Evolutionary conservation across 2,797 vertebrate genomes (phyloP), one percentile per base, ranked within the genome.

Genomic region (Myoxocephalus aenaeus): DNA sequence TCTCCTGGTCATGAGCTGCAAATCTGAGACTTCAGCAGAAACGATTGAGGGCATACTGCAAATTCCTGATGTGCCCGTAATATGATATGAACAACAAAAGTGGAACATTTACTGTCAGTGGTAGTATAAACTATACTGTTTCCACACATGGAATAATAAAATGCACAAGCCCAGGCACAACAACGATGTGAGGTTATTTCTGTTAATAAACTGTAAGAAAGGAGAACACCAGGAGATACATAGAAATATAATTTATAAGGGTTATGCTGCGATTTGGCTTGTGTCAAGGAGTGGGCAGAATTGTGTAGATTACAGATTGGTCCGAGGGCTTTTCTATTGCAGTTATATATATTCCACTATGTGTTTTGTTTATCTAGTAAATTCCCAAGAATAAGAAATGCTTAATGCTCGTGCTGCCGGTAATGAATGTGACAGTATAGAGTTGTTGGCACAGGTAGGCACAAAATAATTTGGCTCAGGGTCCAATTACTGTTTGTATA

Each of bases 1-100:
- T 88, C 61, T 86, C 69, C 51, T 48, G 70, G 70, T 89, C 76
- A 90, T 86, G 81, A 82, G 80, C 79, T 83, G 74, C 85, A 84
- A 83, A 83, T 86, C 80, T 82, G 51, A 87, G 74, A 80, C 77
- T 87, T 83, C 54, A 62, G 46, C 70, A 79, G 62, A 65, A 88
- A 80, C 77, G 72, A 70, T 66, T 68, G 46, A 84, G 74, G 68
- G 64, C 3, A 32, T 44, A 34, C 54, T 65, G 65, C 68, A 22
- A 36, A 74, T 73, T 81, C 59, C 73, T 63, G 69, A 89, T 85
- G 67, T 70, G 59, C 63, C 57, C 71, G 59, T 74, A 70, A 79
- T 75, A 65, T 75, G 70, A 67, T 84, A 79, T 78, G 77, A 89
- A 88, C 69, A 84, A 70, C 44, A 68, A 78, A 79, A 83, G 54